These are phyloP conservation scores for Trissoscelio sp. DNA, from an alignment of 2,888 invertebrate species.

Conservation along the genomic window DNA sequence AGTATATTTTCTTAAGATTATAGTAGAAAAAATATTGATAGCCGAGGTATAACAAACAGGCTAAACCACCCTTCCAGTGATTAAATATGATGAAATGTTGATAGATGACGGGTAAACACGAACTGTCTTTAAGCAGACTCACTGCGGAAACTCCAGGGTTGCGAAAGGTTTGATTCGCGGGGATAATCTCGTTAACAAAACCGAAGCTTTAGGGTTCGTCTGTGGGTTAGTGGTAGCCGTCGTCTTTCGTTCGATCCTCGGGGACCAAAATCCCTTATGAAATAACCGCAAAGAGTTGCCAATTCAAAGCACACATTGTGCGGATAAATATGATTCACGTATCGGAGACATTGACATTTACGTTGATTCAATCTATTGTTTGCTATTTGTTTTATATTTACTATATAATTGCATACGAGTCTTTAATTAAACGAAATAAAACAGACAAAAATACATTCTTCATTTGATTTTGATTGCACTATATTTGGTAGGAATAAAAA, in stretches of 20 bases:
- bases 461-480: no score
- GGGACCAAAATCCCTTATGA: slow-evolving; percentile 74
- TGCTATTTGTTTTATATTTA: slow-evolving; percentile 41
- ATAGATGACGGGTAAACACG: slow-evolving; percentile 24
- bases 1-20: no score
- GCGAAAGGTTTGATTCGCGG: slow-evolving; percentile 26
- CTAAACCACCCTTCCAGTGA: neutral
- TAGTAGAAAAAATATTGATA: no score
- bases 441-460: neutral
- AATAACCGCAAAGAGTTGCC: slow-evolving; percentile 65
- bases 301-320: slow-evolving; percentile 62
- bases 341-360: slow-evolving; percentile 5
- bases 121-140: slow-evolving; percentile 25
- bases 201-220: slow-evolving; percentile 55
- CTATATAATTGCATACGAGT: no score
- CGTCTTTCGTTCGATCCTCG: slow-evolving; percentile 75
- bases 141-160: slow-evolving; percentile 25
- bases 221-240: slow-evolving; percentile 76
- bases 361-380: slow-evolving; percentile 40
- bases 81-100: slow-evolving; percentile 19
- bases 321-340: slow-evolving; percentile 40
- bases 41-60: no score
- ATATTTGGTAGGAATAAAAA: no score
- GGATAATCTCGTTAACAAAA: slow-evolving; percentile 59
- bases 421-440: no score